Evolutionary conservation across 1,140 invertebrate genomes (phyloP).

Genomic region (Nasonia vitripennis): DNA sequence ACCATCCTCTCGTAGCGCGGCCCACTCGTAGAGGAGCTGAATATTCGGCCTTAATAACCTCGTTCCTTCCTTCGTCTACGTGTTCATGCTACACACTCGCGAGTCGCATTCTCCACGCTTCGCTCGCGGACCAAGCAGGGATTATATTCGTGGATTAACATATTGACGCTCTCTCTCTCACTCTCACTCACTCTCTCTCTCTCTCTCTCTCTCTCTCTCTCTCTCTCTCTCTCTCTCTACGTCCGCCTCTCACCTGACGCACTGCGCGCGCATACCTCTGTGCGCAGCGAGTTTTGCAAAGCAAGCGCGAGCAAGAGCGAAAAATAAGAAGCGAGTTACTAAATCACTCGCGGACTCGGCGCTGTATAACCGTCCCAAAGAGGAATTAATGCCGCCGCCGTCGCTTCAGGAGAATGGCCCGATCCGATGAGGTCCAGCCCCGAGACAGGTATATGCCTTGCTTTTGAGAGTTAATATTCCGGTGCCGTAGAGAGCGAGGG

Average conservation of each 20-base stretch:
- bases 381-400: constrained; percentile 65
- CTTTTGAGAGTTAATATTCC: constrained; percentile 34
- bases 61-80: constrained; percentile 54
- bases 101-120: constrained; percentile 47
- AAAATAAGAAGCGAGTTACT: constrained; percentile 71
- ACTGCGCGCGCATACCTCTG: neutral
- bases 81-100: no score
- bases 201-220: constrained; percentile 58
- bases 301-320: constrained; percentile 45
- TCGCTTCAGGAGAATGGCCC: neutral
- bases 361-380: constrained; percentile 63
- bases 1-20: constrained; percentile 15
- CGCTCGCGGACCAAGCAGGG: constrained; percentile 56
- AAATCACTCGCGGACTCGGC: constrained; percentile 68
- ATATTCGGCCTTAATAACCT: constrained; percentile 71
- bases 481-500: neutral
- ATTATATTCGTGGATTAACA: constrained; percentile 74
- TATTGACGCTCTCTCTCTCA: constrained; percentile 68
- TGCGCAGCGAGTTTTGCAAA: neutral
- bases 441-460: constrained; percentile 26
- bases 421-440: neutral
- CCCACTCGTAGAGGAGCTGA: constrained; percentile 55
- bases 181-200: constrained; percentile 52
- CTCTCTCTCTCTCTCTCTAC: constrained; percentile 58
- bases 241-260: no score